Evolutionary conservation across 2,888 invertebrate species (phyloP).

Genomic region (Hyalella azteca): DNA sequence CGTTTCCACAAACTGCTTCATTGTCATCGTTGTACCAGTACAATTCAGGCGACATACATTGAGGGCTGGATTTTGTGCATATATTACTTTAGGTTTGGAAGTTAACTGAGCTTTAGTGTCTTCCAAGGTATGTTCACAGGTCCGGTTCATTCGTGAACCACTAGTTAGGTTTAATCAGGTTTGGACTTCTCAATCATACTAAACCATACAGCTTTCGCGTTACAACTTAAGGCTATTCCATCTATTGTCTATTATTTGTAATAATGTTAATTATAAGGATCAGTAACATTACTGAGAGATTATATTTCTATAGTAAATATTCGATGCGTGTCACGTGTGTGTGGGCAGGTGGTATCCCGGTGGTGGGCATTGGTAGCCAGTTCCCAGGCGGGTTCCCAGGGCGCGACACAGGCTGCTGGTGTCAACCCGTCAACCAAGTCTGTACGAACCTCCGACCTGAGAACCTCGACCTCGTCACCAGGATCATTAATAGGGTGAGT

Average conservation of each 20-base stretch:
- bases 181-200: too few relatives aligned
- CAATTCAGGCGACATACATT: too few relatives aligned
- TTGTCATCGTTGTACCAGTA: too few relatives aligned
- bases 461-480: conserved; percentile 30
- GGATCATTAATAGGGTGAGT: conserved; percentile 24
- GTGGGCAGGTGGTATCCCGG: background rate
- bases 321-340: background rate
- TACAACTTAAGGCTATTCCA: background rate
- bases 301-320: background rate
- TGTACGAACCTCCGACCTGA: background rate
- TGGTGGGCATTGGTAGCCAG: background rate
- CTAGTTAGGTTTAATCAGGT: too few relatives aligned
- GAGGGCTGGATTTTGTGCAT: too few relatives aligned
- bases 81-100: too few relatives aligned
- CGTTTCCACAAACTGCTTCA: too few relatives aligned
- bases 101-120: too few relatives aligned
- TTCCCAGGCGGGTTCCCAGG: background rate
- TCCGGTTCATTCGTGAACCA: too few relatives aligned
- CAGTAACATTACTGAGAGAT: background rate
- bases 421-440: conserved; percentile 41
- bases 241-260: background rate
- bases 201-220: background rate
- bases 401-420: conserved; percentile 22
- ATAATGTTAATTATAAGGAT: background rate
- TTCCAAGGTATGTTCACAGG: too few relatives aligned